These are phyloP conservation scores for Oriolus oriolus DNA, from an alignment of 2,113 vertebrate genomes.

Conservation along the genomic window DNA sequence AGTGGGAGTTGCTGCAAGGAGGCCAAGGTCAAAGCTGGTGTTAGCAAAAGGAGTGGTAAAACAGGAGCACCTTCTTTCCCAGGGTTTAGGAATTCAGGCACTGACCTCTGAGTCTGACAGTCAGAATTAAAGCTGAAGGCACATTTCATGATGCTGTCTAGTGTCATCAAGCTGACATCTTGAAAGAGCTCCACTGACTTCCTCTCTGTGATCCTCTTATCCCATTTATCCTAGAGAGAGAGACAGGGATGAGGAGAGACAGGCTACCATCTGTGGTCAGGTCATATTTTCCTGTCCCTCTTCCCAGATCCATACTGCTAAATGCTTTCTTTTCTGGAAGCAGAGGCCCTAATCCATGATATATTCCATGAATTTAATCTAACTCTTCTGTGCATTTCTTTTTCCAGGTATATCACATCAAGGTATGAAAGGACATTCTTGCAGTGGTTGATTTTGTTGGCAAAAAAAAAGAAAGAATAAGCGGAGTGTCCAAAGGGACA, in stretches of 20 bases:
- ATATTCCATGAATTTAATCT: neutral
- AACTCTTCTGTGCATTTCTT: neutral
- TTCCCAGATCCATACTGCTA: neutral
- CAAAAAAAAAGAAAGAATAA: neutral
- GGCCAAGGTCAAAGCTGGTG: neutral
- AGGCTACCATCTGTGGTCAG: fast-evolving
- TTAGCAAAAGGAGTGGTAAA: neutral
- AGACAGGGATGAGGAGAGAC: neutral
- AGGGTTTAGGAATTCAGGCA: neutral
- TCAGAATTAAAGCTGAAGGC: constrained; percentile 80
- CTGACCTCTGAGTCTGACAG: constrained; percentile 80
- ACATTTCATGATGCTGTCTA: constrained; percentile 87
- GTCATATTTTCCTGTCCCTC: neutral
- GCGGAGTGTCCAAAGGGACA: neutral
- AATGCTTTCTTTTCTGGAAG: neutral
- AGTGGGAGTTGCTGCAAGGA: constrained; percentile 65
- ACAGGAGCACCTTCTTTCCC: neutral
- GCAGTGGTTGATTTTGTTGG: neutral
- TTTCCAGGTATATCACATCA: neutral
- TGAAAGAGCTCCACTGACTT: constrained; percentile 80
- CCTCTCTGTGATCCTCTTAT: constrained; percentile 30
- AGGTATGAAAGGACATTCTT: neutral
- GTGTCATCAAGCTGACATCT: constrained; percentile 83
- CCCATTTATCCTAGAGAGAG: constrained; percentile 82
- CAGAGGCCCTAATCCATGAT: neutral